Conservation (phyloP, 2,888 invertebrate species). For the Macroteleia sp. region DNA sequence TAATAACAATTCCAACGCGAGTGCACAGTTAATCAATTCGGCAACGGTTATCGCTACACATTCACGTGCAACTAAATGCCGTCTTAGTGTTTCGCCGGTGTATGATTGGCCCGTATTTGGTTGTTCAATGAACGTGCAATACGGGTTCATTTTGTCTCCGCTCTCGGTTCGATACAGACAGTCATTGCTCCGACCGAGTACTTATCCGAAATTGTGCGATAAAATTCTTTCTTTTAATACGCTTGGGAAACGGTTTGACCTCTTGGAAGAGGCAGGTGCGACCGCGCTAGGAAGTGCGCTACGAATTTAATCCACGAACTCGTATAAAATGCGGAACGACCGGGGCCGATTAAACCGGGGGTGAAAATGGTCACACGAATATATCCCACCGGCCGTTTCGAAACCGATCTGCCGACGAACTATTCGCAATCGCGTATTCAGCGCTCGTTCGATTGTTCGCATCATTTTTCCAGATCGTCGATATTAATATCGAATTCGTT, state of each 20-base stretch:
- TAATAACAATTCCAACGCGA: constrained; percentile 14
- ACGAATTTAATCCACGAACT: constrained; percentile 74
- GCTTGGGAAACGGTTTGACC: constrained; percentile 34
- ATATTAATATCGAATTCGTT: constrained; percentile 12
- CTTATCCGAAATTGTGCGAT: constrained; percentile 50
- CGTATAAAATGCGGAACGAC: constrained; percentile 69
- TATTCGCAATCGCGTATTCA: no score
- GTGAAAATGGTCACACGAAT: constrained; percentile 68
- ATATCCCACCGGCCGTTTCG: constrained; percentile 66
- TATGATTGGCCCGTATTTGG: constrained; percentile 56
- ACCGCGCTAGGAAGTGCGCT: constrained; percentile 22
- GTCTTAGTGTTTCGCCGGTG: constrained; percentile 17
- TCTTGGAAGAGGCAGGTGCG: constrained; percentile 40
- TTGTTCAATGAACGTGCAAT: constrained; percentile 40
- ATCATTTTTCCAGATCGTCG: no score
- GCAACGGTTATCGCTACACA: constrained; percentile 20
- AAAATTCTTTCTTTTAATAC: constrained; percentile 44
- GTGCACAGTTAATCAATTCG: constrained; percentile 7
- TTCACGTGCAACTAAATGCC: constrained; percentile 33
- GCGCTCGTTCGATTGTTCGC: no score
- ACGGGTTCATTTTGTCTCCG: constrained; percentile 51
- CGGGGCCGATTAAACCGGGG: constrained; percentile 73
- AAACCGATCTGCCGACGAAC: no score
- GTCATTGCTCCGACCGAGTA: constrained; percentile 26
- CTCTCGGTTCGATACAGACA: constrained; percentile 33